Conservation (phyloP, 2,888 invertebrate species). For the Athalia rosae region DNA sequence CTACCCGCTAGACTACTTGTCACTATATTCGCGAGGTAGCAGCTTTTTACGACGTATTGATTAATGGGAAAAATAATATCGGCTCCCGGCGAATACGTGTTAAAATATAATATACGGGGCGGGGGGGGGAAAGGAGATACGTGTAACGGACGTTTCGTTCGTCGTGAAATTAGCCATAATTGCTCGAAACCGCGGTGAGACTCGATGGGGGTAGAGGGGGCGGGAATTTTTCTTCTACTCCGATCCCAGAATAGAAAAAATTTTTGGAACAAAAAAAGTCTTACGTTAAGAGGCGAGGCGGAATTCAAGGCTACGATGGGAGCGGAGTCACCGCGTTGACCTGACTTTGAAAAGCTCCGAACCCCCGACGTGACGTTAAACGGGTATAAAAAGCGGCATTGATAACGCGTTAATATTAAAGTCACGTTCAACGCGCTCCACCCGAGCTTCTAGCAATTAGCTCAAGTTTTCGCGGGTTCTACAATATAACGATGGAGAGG, state of each 20-base stretch:
- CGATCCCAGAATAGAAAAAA: not conserved
- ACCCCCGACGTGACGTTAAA: not conserved
- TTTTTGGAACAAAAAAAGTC: not conserved
- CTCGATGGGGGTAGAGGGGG: too few species aligned
- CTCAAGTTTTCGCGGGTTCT: slow-evolving; percentile 26
- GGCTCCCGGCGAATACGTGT: not conserved
- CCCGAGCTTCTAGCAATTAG: slow-evolving; percentile 31
- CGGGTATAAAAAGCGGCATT: slow-evolving; percentile 21
- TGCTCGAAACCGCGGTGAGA: too few species aligned
- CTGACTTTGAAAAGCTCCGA: not conserved
- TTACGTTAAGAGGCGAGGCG: too few species aligned
- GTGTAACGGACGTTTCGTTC: not conserved
- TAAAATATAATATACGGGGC: not conserved
- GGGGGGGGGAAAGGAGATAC: not conserved
- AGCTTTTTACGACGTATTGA: slow-evolving; percentile 30
- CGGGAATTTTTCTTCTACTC: too few species aligned
- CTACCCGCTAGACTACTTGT: not conserved
- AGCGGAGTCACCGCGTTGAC: not conserved
- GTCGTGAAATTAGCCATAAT: too few species aligned
- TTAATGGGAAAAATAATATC: slow-evolving; percentile 17
- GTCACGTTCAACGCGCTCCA: slow-evolving; percentile 22
- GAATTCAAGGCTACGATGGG: too few species aligned
- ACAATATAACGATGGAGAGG: not conserved
- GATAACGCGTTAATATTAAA: slow-evolving; percentile 28
- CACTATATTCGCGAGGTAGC: slow-evolving; percentile 7